A percentile compares a stretch with the other conserved stretches of the same genome.
Evolutionary conservation across 2,113 vertebrate species (phyloP).

Genomic region (Alligator sinensis): DNA sequence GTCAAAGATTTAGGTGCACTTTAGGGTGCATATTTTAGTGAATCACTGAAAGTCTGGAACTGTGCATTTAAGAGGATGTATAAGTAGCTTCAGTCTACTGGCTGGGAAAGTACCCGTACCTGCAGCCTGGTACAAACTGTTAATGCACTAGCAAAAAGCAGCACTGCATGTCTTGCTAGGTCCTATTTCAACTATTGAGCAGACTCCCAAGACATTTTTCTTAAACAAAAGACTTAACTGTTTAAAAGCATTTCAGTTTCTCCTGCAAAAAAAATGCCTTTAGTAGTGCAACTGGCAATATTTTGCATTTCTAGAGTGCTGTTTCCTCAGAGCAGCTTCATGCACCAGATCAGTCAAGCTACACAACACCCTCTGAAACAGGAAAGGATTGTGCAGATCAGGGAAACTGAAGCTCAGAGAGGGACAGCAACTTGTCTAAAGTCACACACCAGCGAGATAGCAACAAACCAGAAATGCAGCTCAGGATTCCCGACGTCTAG

Average conservation of each 20-base stretch:
- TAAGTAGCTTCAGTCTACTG: neutral
- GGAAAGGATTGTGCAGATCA: neutral
- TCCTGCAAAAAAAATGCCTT: neutral
- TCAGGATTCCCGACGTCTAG: too few species aligned
- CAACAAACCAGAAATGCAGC: neutral
- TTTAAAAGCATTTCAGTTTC: neutral
- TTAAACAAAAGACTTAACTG: neutral
- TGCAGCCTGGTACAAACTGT: neutral
- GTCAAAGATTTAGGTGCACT: neutral
- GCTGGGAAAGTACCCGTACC: neutral
- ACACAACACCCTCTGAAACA: neutral
- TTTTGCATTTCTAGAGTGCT: neutral
- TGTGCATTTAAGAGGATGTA: neutral
- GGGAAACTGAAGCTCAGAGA: neutral
- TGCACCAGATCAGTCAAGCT: too few species aligned
- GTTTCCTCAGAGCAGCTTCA: neutral
- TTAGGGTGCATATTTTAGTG: neutral
- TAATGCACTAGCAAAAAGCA: neutral
- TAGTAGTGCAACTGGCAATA: neutral
- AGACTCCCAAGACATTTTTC: neutral
- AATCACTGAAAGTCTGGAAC: neutral
- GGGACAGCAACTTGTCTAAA: neutral
- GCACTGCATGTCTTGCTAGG: neutral
- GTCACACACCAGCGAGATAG: neutral
- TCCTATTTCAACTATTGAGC: neutral